Base-by-base conservation (phyloP, 2,113 vertebrate genomes). In the Crotophaga sulcirostris region DNA sequence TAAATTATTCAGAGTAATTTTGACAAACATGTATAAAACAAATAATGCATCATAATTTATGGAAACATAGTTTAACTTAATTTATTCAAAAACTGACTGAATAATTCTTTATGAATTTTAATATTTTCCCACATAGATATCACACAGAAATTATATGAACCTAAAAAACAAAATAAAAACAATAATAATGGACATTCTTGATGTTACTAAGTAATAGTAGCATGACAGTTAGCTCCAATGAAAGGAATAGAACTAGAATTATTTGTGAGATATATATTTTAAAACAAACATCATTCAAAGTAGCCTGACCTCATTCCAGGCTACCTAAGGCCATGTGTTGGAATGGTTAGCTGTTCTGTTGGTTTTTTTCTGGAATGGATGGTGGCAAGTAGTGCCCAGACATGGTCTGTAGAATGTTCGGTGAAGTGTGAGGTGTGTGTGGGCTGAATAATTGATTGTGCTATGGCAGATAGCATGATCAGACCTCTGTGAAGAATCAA, bases 1-100 rank as follows among this genome's bases (percentile, higher is more conserved):
- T 87, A 93, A 87, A 94, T 96, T 96, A 96, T 93, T 93, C 88
- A 82, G 55, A 90, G 59, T 87, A 92, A 95, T 84, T 90, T 93
- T 95, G 44, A 92, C 47, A 93, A 92, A 93, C 47, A 51, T 87
- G 13, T 82, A 54, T 67, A 64, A 93, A 94, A 92, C 90, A 95
- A 93, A 96, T 84, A 94, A 90, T 93, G 33, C 62, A 80, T 87
- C 14, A 2, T 76, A 94, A 95, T 93, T 93, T 84, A 92, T 54
- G 17, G 56, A 73, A 93, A 78, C 26, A 60, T 5, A 72, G 20
- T 44, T 90, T 16, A 69, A 92, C 4, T 47, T 86, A 77, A 94
- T 90, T 90, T 89, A 90, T 92, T 95, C 7, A 42, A 51, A 66
- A 70, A 94, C 73, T 44, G 23, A 70, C 45, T 69, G 14, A 87